These are phyloP conservation scores for Hanleya hanleyi DNA, from an alignment of 2,888 invertebrate genomes.

Conservation along the genomic window DNA sequence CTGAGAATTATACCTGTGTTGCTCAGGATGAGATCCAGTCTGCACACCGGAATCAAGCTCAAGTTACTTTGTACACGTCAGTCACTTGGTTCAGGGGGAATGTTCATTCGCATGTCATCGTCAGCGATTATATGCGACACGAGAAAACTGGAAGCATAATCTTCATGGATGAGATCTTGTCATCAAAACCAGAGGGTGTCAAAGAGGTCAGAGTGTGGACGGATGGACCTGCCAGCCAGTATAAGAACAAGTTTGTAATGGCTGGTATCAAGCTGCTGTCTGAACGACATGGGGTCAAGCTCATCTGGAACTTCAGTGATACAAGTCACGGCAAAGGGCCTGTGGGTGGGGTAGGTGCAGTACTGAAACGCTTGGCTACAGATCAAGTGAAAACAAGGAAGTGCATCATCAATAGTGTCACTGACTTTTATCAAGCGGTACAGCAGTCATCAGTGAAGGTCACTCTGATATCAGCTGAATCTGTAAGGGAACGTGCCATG, in stretches of 20 bases:
- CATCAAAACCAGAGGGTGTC: conserved; percentile 6
- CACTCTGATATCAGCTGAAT: conserved; percentile 1
- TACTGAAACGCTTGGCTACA: conserved; percentile 3
- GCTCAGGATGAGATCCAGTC: conserved; percentile 26
- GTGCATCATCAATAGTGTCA: neutral
- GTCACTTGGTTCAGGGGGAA: conserved; percentile 3
- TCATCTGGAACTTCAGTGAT: conserved; percentile 23
- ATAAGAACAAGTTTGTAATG: conserved; percentile 16
- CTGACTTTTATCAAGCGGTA: neutral
- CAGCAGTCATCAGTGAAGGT: neutral
- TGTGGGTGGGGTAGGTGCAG: conserved; percentile 22
- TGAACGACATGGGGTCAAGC: neutral
- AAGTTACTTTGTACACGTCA: conserved; percentile 16
- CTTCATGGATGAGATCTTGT: neutral
- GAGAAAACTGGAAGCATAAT: conserved; percentile 14
- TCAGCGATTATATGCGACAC: conserved; percentile 8
- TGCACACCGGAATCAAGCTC: conserved; percentile 24
- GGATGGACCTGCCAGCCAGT: conserved; percentile 22
- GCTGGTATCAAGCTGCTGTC: neutral
- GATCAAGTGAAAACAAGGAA: neutral
- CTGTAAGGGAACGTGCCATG: neutral
- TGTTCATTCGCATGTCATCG: conserved; percentile 12
- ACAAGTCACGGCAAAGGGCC: conserved; percentile 25
- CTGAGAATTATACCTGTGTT: conserved; percentile 17
- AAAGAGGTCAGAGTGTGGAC: conserved; percentile 16